These are phyloP conservation scores for Brachyalestes nurse DNA, from an alignment of 2,797 vertebrate species.

Conservation along the genomic window DNA sequence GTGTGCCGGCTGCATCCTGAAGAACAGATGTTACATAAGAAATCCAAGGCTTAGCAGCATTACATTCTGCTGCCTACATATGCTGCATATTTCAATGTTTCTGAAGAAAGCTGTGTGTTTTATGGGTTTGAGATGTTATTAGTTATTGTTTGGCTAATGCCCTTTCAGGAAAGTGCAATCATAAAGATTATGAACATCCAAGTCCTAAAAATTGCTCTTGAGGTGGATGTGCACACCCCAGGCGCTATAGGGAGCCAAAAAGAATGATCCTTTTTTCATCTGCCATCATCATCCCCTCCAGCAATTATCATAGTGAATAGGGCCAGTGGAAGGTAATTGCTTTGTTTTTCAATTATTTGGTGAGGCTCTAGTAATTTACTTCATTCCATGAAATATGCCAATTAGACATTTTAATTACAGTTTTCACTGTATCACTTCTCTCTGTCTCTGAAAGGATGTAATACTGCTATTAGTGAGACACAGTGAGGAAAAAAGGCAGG, in stretches of 20 bases:
- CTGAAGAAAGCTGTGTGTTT: neutral
- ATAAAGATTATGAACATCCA: slow-evolving; percentile 52
- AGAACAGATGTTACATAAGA: neutral
- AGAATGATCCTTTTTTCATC: slow-evolving; percentile 71
- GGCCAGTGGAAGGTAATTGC: slow-evolving; percentile 78
- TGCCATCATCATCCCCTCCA: slow-evolving; percentile 71
- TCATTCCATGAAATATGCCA: slow-evolving; percentile 83
- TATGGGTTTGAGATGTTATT: neutral
- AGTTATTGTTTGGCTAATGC: slow-evolving; percentile 14
- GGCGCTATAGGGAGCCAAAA: slow-evolving; percentile 62
- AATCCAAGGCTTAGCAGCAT: neutral
- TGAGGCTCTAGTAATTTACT: slow-evolving; percentile 81
- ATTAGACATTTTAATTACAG: slow-evolving; percentile 84
- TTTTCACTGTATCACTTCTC: slow-evolving; percentile 81
- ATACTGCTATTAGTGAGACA: slow-evolving; percentile 75
- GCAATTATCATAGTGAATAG: slow-evolving; percentile 81
- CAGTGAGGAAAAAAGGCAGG: slow-evolving; percentile 60
- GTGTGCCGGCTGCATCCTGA: neutral
- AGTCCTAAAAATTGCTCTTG: slow-evolving; percentile 52
- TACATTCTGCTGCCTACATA: neutral
- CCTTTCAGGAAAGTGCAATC: slow-evolving; percentile 26
- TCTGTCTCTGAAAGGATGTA: slow-evolving; percentile 75
- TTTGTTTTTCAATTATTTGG: slow-evolving; percentile 85
- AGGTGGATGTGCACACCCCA: slow-evolving; percentile 63
- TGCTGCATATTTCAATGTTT: neutral